Conservation (phyloP, 30 jellyfish, hydroid and myxozoan species). For the Turritopsis rubra region DNA sequence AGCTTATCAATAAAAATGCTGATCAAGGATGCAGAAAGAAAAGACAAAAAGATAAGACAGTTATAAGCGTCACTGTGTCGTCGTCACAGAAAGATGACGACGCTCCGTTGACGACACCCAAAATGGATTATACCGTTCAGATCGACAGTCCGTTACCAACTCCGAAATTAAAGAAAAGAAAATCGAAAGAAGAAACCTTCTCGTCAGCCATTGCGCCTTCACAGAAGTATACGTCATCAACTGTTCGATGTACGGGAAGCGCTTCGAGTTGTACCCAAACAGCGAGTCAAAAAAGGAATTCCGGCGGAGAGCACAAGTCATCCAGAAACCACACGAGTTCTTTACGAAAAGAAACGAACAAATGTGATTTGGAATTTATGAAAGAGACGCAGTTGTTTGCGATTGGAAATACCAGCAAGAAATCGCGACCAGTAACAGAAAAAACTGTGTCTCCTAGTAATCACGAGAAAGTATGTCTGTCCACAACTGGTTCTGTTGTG, state of each 20-base stretch:
- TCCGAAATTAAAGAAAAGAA: neutral
- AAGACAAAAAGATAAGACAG: conserved; percentile 1
- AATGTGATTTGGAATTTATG: no score
- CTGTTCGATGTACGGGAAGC: neutral
- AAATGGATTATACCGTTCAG: neutral
- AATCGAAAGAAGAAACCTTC: neutral
- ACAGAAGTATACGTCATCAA: neutral
- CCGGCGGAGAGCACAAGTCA: no score
- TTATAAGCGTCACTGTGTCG: conserved; percentile 7
- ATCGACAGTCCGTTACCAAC: conserved; percentile 1
- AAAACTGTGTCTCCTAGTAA: no score
- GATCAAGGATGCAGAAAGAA: neutral
- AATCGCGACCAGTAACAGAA: no score
- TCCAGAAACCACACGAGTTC: no score
- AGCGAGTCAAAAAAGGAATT: neutral
- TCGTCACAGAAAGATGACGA: conserved; percentile 5
- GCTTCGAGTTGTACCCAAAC: neutral
- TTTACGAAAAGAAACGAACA: no score
- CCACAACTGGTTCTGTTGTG: no score
- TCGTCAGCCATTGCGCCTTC: neutral
- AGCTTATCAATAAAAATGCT: neutral
- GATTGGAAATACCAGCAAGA: no score
- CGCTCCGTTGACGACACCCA: neutral
- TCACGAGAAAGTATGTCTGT: no score
- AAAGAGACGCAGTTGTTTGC: no score